Evolutionary conservation across 2,113 vertebrate species (phyloP).

Genomic region (Oncorhynchus gorbuscha): DNA sequence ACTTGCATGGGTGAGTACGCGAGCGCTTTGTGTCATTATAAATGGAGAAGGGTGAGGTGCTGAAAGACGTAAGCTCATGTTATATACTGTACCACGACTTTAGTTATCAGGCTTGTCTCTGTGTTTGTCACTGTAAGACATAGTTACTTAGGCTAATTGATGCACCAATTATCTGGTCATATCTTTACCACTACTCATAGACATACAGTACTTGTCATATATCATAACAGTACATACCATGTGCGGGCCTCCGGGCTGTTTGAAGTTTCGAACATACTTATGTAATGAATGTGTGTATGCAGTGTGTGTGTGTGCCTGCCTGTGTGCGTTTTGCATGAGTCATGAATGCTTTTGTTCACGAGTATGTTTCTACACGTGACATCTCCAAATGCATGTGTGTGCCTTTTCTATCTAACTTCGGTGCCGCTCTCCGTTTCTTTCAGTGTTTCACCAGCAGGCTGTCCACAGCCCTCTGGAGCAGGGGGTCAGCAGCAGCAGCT

Average conservation of each 20-base stretch:
- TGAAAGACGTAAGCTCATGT: constrained; percentile 11
- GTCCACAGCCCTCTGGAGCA: constrained; percentile 84
- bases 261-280: no score
- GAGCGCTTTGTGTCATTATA: constrained; percentile 16
- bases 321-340: neutral
- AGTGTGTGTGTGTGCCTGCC: neutral
- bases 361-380: no score
- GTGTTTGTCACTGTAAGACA: neutral
- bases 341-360: no score
- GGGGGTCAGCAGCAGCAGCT: constrained; percentile 37
- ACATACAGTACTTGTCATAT: no score
- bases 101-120: no score
- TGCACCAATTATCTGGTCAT: no score
- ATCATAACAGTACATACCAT: no score
- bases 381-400: no score
- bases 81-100: constrained; percentile 7
- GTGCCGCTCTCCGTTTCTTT: constrained; percentile 70
- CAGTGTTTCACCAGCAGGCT: constrained; percentile 91
- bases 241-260: no score
- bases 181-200: no score
- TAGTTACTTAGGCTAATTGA: no score
- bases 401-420: constrained; percentile 20
- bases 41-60: constrained; percentile 12
- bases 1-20: constrained; percentile 1
- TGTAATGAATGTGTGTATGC: no score